phyloP scores from a whole-genome alignment of 2,113 vertebrate genomes.

The Brachyhypopomus gauderio region DNA sequence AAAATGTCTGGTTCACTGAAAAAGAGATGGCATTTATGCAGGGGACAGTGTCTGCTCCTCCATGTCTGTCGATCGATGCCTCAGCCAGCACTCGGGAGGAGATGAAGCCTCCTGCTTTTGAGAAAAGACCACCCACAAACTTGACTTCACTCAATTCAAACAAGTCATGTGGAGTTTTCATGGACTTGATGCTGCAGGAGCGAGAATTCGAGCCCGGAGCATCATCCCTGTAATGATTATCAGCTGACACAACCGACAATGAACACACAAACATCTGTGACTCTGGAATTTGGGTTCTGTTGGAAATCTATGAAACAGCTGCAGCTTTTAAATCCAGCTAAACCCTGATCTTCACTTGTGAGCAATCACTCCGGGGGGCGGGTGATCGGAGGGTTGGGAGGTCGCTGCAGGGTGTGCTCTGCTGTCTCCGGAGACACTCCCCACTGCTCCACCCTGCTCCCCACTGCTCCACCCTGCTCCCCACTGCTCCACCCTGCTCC shows the following conservation, averaged over 20 bases:
- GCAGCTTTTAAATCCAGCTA: not conserved
- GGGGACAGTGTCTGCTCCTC: slow-evolving; percentile 1
- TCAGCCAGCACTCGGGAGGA: slow-evolving; percentile 18
- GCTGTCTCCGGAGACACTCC: not conserved
- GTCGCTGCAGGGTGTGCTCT: not conserved
- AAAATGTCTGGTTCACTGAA: slow-evolving; percentile 43
- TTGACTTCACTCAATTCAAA: slow-evolving; percentile 35
- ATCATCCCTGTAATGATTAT: too few relatives aligned
- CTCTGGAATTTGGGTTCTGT: not conserved
- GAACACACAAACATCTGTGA: not conserved
- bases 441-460: not conserved
- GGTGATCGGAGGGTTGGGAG: not conserved
- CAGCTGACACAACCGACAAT: not conserved
- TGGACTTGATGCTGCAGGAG: slow-evolving; percentile 5
- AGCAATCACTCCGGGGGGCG: not conserved
- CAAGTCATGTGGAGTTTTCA: slow-evolving; percentile 31
- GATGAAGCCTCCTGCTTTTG: slow-evolving; percentile 10
- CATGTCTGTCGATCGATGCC: slow-evolving; percentile 23
- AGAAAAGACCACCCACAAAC: slow-evolving; percentile 33
- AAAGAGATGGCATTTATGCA: slow-evolving; percentile 42
- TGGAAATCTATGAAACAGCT: not conserved
- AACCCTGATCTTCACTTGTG: not conserved
- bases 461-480: not conserved
- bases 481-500: not conserved
- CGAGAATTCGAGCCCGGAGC: not conserved